phyloP scores from a whole-genome alignment of 35 echinoderm and acorn worm genomes.

The Lytechinus pictus region DNA sequence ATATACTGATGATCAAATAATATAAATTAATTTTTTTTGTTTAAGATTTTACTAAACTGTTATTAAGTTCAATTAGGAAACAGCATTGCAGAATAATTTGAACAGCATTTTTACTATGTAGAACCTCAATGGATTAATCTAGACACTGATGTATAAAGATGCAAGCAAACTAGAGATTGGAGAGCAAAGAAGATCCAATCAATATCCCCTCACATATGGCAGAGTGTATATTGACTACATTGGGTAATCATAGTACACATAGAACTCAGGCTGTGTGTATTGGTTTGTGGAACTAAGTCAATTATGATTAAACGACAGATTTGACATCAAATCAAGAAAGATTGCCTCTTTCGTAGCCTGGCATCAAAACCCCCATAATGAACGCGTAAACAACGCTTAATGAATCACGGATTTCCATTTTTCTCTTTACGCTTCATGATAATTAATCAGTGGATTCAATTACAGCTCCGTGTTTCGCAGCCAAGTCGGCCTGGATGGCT shows the following conservation, averaged over 20 bases:
- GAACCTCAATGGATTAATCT: neutral
- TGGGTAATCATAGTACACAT: neutral
- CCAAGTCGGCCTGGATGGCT: neutral
- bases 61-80: no score
- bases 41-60: no score
- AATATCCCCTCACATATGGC: neutral
- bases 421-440: neutral
- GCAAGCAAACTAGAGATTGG: neutral
- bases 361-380: neutral
- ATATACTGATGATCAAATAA: no score
- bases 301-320: neutral
- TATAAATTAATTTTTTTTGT: no score
- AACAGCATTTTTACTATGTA: no score
- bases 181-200: neutral
- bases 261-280: neutral
- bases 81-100: no score
- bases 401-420: neutral
- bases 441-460: neutral
- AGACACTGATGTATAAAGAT: neutral
- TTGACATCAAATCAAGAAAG: slow-evolving; percentile 2
- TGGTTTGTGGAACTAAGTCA: neutral
- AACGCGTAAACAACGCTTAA: neutral
- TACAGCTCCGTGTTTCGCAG: neutral
- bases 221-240: neutral
- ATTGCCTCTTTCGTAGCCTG: neutral